These are phyloP conservation scores for Engystomops pustulosus DNA, from an alignment of 2,113 vertebrate species.

Conservation along the genomic window DNA sequence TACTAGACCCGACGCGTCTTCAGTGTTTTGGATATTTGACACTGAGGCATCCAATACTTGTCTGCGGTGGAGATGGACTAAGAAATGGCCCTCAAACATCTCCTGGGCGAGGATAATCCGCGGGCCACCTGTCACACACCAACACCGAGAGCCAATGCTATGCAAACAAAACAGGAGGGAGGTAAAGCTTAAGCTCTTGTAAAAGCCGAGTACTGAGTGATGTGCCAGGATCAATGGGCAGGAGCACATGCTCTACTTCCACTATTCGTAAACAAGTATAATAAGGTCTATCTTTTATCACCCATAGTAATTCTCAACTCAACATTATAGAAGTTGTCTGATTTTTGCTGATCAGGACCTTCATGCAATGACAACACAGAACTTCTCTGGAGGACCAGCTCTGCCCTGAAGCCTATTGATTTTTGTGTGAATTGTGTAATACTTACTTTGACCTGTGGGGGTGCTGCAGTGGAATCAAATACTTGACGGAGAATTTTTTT, in stretches of 20 bases:
- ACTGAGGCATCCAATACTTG: not conserved
- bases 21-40: not conserved
- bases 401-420: not conserved
- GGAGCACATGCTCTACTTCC: not conserved
- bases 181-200: not conserved
- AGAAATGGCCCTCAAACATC: not conserved
- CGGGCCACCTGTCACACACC: conserved; percentile 23
- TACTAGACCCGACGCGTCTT: not conserved
- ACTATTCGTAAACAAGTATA: not conserved
- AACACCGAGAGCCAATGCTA: not conserved
- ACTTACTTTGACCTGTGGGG: too few relatives aligned
- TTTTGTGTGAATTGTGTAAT: not conserved
- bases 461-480: not conserved
- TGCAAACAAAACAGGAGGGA: conserved; percentile 4
- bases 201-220: not conserved
- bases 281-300: not conserved
- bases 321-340: too few relatives aligned
- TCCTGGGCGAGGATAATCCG: not conserved
- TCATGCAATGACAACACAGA: not conserved
- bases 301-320: too few relatives aligned
- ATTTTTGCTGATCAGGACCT: not conserved
- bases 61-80: not conserved
- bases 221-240: not conserved
- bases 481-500: not conserved
- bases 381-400: not conserved